A percentile compares a stretch with the other conserved stretches of the same genome.
phyloP scores from a whole-genome alignment of 1,140 invertebrate genomes.

The Octopus sinensis region DNA sequence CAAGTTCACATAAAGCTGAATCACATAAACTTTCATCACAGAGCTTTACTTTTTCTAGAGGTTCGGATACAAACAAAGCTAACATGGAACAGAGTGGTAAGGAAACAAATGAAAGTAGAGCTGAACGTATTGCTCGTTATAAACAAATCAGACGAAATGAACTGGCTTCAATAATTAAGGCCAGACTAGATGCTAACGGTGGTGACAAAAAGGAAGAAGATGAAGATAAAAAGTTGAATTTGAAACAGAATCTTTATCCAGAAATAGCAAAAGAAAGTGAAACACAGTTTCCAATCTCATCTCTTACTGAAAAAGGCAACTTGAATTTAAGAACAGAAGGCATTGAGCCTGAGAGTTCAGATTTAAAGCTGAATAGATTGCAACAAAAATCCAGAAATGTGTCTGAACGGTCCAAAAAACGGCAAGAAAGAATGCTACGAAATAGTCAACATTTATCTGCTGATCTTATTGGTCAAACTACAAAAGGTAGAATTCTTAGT shows the following conservation, averaged over 20 bases:
- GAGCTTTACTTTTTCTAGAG: not conserved
- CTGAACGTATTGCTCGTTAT: not conserved
- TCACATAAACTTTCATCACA: constrained; percentile 3
- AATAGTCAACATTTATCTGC: constrained; percentile 4
- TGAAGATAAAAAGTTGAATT: no score
- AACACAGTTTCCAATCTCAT: no score
- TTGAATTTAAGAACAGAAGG: no score
- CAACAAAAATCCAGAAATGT: not conserved
- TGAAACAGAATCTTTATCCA: no score
- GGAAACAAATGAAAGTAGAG: not conserved
- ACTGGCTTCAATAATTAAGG: not conserved
- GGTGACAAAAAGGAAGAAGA: no score
- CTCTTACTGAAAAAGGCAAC: no score
- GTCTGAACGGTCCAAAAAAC: not conserved
- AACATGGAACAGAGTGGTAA: not conserved
- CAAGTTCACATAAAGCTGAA: not conserved
- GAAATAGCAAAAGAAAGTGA: no score
- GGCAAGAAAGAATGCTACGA: constrained; percentile 3
- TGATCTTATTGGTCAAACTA: not conserved
- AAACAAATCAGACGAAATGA: not conserved
- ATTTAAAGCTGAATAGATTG: no score
- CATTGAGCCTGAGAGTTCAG: no score
- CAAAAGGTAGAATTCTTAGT: not conserved
- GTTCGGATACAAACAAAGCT: not conserved
- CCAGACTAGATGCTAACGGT: not conserved